These are phyloP conservation scores for Macropodus opercularis DNA, from an alignment of 2,797 vertebrate species.

Conservation along the genomic window DNA sequence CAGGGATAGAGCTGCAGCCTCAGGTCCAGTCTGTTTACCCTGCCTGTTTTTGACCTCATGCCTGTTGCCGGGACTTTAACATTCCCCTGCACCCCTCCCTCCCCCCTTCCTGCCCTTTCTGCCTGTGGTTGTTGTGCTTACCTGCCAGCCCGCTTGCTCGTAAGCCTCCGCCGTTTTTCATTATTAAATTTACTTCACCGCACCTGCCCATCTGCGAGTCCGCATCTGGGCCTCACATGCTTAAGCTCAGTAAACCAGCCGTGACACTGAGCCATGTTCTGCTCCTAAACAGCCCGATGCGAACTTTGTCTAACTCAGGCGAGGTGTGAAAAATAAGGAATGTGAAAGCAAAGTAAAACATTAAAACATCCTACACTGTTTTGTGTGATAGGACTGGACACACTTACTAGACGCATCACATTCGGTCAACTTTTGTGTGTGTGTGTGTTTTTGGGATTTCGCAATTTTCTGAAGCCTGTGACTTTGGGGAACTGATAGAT, in stretches of 20 bases:
- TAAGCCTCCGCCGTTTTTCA: neutral
- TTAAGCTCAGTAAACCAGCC: neutral
- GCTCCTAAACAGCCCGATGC: neutral
- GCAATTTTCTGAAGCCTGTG: neutral
- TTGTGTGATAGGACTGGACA: neutral
- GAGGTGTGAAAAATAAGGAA: too few species aligned
- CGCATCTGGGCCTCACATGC: neutral
- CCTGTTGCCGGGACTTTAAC: neutral
- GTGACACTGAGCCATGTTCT: too few species aligned
- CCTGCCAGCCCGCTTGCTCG: neutral
- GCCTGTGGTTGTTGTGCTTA: neutral
- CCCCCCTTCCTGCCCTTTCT: neutral
- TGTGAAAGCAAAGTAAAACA: neutral
- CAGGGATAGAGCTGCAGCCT: neutral
- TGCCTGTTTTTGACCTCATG: neutral
- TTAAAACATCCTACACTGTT: neutral
- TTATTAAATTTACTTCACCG: neutral
- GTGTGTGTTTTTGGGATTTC: too few species aligned
- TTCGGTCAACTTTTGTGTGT: too few species aligned
- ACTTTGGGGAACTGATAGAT: neutral
- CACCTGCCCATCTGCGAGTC: too few species aligned
- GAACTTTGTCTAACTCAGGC: neutral
- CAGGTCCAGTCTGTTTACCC: neutral
- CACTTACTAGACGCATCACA: too few species aligned
- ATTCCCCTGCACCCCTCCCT: neutral